Evolutionary conservation across 2,797 vertebrate genomes (phyloP).

Genomic region (Etheostoma nigrum): DNA sequence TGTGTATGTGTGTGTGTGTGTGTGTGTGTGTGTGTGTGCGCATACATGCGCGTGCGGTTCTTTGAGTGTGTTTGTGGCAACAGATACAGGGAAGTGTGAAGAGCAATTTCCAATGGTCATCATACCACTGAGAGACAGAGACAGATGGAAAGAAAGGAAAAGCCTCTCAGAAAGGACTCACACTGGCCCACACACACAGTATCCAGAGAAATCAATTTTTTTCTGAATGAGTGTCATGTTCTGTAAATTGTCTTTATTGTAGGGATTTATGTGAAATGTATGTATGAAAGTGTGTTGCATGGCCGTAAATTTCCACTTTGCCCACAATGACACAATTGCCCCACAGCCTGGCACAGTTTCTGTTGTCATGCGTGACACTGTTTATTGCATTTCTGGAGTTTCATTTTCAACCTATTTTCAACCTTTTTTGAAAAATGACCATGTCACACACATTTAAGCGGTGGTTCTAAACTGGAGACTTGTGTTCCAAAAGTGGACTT

Average conservation of each 20-base stretch:
- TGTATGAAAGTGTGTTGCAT: too few relatives aligned
- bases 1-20: background rate
- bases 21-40: constrained; percentile 14
- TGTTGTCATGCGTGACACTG: background rate
- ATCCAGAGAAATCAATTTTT: background rate
- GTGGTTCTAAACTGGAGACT: background rate
- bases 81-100: constrained; percentile 70
- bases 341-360: background rate
- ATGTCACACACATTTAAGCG: background rate
- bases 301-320: background rate
- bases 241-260: background rate
- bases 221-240: background rate
- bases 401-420: background rate
- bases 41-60: background rate
- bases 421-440: background rate
- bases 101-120: constrained; percentile 77
- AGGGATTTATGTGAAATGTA: background rate
- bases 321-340: background rate
- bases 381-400: background rate
- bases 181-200: constrained; percentile 5
- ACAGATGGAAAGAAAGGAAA: constrained; percentile 41
- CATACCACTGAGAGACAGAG: constrained; percentile 46
- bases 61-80: constrained; percentile 28
- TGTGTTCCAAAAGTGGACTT: background rate
- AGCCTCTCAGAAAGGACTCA: constrained; percentile 41